Evolutionary conservation across 2,113 vertebrate species (phyloP).

Genomic region (Macquaria australasica): DNA sequence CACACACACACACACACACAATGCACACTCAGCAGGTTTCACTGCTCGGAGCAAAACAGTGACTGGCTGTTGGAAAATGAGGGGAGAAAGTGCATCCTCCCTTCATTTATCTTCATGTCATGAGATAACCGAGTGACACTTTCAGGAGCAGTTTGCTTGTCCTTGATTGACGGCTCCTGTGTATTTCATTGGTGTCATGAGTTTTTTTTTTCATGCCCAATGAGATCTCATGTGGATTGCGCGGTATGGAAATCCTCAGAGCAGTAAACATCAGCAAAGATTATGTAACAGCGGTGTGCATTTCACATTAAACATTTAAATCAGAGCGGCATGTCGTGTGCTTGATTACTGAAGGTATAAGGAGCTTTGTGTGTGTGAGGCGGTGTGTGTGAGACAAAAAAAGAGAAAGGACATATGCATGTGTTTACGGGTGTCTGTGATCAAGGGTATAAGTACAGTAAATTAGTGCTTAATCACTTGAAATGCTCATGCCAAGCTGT

Average conservation of each 20-base stretch:
- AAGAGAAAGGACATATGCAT: not conserved
- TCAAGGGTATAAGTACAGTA: not conserved
- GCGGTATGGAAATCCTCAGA: slow-evolving; percentile 3
- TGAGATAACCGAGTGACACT: slow-evolving; percentile 36
- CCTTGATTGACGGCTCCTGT: slow-evolving; percentile 30
- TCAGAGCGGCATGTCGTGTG: not conserved
- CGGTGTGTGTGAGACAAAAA: not conserved
- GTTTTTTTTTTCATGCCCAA: not conserved
- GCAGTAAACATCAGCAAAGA: slow-evolving; percentile 36
- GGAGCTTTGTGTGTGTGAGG: slow-evolving; percentile 30
- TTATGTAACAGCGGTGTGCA: slow-evolving; percentile 11
- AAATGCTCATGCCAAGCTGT: not conserved
- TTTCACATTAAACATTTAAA: slow-evolving; percentile 41
- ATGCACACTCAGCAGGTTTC: slow-evolving; percentile 58
- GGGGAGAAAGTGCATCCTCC: slow-evolving; percentile 26
- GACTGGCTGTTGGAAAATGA: slow-evolving; percentile 37
- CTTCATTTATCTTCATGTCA: slow-evolving; percentile 33
- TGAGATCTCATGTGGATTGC: slow-evolving; percentile 15
- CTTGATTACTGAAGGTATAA: not conserved
- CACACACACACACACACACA: slow-evolving; percentile 27
- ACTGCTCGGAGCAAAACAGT: slow-evolving; percentile 40
- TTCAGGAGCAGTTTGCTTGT: slow-evolving; percentile 6
- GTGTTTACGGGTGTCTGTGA: not conserved
- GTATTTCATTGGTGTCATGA: slow-evolving; percentile 40
- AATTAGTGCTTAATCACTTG: not conserved